These are phyloP conservation scores for Phymanthus crucifer DNA, from an alignment of 92 coral and sea anemone species.

Conservation along the genomic window DNA sequence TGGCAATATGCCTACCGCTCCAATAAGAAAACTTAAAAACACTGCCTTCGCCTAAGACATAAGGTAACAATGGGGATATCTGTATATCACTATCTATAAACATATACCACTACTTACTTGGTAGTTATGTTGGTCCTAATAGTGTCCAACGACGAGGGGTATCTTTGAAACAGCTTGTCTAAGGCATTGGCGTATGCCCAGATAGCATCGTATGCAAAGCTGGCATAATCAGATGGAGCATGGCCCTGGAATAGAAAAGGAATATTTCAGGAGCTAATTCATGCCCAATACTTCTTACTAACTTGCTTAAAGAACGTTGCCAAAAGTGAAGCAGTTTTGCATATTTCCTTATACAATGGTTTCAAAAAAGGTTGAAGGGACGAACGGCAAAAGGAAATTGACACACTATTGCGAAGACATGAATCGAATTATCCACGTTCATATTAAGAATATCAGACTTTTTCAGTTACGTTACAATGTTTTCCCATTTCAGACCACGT, in stretches of 20 bases:
- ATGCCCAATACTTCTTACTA: background rate
- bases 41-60: no score
- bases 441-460: no score
- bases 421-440: no score
- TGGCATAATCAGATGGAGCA: constrained; percentile 68
- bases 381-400: no score
- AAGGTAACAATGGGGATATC: background rate
- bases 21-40: no score
- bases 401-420: no score
- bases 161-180: constrained; percentile 58
- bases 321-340: no score
- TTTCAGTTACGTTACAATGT: no score
- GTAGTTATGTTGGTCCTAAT: constrained; percentile 75
- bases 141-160: constrained; percentile 75
- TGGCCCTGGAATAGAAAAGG: constrained; percentile 38
- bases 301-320: background rate
- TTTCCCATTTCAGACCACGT: no score
- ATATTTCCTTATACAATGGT: no score
- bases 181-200: constrained; percentile 84
- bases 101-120: constrained; percentile 42
- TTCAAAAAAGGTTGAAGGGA: no score
- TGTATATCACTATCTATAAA: background rate
- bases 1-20: no score
- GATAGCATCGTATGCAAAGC: constrained; percentile 80
- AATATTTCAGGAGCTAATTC: background rate